Evolutionary conservation across 2,797 vertebrate genomes (phyloP).

Genomic region (Zalophus californianus): DNA sequence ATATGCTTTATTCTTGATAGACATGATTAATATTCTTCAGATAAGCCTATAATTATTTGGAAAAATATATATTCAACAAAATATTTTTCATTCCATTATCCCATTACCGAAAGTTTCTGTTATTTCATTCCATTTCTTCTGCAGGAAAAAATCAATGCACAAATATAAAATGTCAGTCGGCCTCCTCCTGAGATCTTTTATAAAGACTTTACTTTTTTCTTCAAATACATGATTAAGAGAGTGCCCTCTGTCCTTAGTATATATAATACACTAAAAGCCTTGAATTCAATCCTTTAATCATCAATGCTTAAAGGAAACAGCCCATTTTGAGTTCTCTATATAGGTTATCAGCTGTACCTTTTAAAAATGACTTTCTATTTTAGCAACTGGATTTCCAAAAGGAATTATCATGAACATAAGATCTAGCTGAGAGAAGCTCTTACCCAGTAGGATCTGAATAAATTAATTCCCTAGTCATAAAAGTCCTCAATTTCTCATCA

Average conservation of each 20-base stretch:
- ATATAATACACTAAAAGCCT: constrained; percentile 77
- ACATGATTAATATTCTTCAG: constrained; percentile 56
- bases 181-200: constrained; percentile 55
- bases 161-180: constrained; percentile 25
- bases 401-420: neutral
- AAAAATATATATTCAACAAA: constrained; percentile 54
- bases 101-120: constrained; percentile 47
- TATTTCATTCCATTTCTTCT: constrained; percentile 37
- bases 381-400: constrained; percentile 76
- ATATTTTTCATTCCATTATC: constrained; percentile 62
- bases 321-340: constrained; percentile 44
- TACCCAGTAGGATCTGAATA: constrained; percentile 67
- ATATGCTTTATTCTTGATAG: constrained; percentile 16
- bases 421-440: constrained; percentile 67
- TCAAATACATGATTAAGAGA: constrained; percentile 43
- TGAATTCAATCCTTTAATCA: constrained; percentile 76
- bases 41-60: constrained; percentile 58
- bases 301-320: constrained; percentile 74
- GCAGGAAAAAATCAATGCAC: constrained; percentile 61
- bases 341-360: constrained; percentile 79
- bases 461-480: constrained; percentile 75
- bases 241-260: constrained; percentile 57
- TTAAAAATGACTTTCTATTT: constrained; percentile 74
- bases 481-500: constrained; percentile 36
- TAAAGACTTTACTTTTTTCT: constrained; percentile 69